A percentile compares a stretch with the other conserved stretches of the same genome.
These are phyloP conservation scores for Plutomurus gul DNA, from an alignment of 1,140 invertebrate species.

Conservation along the genomic window DNA sequence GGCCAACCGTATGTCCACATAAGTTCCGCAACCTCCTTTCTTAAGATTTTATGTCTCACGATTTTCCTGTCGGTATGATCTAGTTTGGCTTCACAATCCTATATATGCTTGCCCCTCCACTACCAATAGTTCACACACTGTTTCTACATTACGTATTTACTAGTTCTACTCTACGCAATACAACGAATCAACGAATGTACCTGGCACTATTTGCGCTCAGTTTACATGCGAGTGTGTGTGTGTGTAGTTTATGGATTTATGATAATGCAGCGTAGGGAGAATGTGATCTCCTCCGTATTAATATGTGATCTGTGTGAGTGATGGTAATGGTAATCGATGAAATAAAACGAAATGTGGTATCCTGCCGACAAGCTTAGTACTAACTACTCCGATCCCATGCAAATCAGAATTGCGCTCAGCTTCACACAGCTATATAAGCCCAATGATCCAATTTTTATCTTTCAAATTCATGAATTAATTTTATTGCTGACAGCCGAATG, in stretches of 20 bases:
- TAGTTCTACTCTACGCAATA: neutral
- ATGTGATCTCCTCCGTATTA: neutral
- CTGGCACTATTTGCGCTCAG: too few relatives aligned
- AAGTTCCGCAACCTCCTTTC: constrained; percentile 19
- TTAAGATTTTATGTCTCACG: constrained; percentile 24
- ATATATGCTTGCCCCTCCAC: neutral
- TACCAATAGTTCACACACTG: neutral
- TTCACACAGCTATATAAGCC: too few relatives aligned
- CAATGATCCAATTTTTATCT: too few relatives aligned
- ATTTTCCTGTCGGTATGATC: constrained; percentile 1
- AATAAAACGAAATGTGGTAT: too few relatives aligned
- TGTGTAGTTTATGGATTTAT: constrained; percentile 18
- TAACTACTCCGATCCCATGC: too few relatives aligned
- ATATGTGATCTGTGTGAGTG: neutral
- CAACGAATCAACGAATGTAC: neutral
- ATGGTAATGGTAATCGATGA: neutral
- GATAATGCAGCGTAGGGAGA: neutral
- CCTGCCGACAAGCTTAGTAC: too few relatives aligned
- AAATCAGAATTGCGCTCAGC: too few relatives aligned
- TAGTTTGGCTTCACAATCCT: neutral
- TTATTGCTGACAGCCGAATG: too few relatives aligned
- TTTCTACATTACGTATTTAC: neutral
- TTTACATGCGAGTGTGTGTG: too few relatives aligned
- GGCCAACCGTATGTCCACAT: neutral
- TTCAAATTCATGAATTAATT: too few relatives aligned